phyloP scores from a whole-genome alignment of 2,113 vertebrate species.

The Pandion haliaetus region DNA sequence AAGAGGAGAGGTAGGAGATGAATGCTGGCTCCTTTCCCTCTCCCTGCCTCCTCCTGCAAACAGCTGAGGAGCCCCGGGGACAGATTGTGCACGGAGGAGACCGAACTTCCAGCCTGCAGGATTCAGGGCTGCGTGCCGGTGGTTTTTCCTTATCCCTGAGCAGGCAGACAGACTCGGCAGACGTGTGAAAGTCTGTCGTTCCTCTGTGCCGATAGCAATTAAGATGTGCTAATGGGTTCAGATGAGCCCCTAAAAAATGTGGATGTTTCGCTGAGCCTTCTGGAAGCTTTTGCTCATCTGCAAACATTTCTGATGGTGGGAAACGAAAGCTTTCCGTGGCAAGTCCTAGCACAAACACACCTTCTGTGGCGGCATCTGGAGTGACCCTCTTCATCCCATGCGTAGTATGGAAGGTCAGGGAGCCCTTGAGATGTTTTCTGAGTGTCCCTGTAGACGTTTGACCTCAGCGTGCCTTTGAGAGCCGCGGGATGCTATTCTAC shows the following conservation, averaged over 20 bases:
- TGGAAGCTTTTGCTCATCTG: conserved; percentile 44
- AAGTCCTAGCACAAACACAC: fast-evolving
- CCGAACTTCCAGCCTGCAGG: background rate
- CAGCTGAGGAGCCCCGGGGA: conserved; percentile 18
- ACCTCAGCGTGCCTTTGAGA: background rate
- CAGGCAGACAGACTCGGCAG: conserved; percentile 26
- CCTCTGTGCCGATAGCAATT: conserved; percentile 20
- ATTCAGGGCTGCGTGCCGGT: background rate
- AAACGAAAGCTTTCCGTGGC: fast-evolving
- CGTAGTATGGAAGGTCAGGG: fast-evolving
- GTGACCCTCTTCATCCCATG: background rate
- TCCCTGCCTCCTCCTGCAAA: background rate
- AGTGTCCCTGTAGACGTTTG: fast-evolving
- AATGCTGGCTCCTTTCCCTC: conserved; percentile 1
- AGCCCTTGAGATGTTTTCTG: background rate
- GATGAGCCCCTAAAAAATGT: conserved; percentile 17
- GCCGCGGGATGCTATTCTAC: background rate
- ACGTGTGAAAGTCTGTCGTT: conserved; percentile 25
- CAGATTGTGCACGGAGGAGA: background rate
- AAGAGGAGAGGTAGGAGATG: background rate
- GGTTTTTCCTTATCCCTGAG: background rate
- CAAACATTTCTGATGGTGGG: conserved; percentile 20
- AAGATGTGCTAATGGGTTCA: conserved; percentile 41
- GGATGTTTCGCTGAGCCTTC: conserved; percentile 46
- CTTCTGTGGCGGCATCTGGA: background rate